Evolutionary conservation across 2,888 invertebrate genomes (phyloP).

Genomic region (Disparrhopalites patrizii): DNA sequence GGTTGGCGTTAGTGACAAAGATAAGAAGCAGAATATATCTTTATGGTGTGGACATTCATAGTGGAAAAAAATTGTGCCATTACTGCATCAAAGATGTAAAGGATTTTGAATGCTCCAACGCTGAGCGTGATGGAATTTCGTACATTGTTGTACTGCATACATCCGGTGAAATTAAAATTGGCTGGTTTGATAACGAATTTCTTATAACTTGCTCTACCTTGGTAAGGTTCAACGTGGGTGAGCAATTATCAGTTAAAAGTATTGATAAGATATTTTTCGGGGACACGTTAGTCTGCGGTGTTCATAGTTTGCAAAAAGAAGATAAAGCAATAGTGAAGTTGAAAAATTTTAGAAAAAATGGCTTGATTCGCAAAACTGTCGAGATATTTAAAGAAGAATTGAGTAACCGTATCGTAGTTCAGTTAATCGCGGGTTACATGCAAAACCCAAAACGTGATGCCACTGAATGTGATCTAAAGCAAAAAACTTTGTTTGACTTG

Average conservation of each 20-base stretch:
- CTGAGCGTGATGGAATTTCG: slow-evolving; percentile 20
- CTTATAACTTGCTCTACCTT: slow-evolving; percentile 6
- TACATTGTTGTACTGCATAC: slow-evolving; percentile 33
- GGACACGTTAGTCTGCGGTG: slow-evolving; percentile 14
- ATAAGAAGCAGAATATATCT: slow-evolving; percentile 40
- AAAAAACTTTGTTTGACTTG: slow-evolving; percentile 8
- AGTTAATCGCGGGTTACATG: slow-evolving; percentile 34
- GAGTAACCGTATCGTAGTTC: slow-evolving; percentile 30
- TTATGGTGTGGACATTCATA: slow-evolving; percentile 36
- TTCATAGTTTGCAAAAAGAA: slow-evolving; percentile 10
- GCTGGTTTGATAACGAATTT: slow-evolving; percentile 38
- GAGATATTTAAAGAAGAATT: slow-evolving; percentile 29
- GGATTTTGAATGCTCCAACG: slow-evolving; percentile 39
- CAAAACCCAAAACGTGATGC: slow-evolving; percentile 11
- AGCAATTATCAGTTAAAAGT: neutral
- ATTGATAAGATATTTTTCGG: slow-evolving; percentile 15
- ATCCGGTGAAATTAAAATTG: slow-evolving; percentile 35
- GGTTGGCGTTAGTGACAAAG: slow-evolving; percentile 35
- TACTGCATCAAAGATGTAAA: slow-evolving; percentile 36
- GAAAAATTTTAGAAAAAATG: slow-evolving; percentile 35
- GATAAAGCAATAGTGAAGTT: slow-evolving; percentile 33
- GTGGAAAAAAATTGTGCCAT: slow-evolving; percentile 36
- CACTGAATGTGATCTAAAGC: neutral
- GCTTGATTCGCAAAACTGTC: slow-evolving; percentile 35
- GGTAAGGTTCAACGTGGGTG: neutral